These are phyloP conservation scores for Hermodice carunculata DNA, from an alignment of 2,888 invertebrate species.

Conservation along the genomic window DNA sequence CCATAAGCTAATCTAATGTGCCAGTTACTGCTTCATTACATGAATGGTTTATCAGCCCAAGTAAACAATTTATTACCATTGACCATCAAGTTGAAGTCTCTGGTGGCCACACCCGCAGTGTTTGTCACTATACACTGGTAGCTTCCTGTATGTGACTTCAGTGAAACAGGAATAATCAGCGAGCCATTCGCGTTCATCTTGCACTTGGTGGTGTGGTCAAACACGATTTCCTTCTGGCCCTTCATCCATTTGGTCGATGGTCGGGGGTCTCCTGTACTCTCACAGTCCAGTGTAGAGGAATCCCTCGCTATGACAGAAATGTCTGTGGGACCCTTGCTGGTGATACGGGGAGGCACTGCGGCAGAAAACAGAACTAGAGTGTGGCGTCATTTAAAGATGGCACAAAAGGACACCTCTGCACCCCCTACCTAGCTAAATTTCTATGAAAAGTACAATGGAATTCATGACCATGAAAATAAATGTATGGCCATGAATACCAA, in stretches of 20 bases:
- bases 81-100: slow-evolving; percentile 57
- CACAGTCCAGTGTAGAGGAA: slow-evolving; percentile 59
- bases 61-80: slow-evolving; percentile 53
- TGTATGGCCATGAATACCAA: no score
- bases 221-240: slow-evolving; percentile 49
- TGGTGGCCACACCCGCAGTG: slow-evolving; percentile 58
- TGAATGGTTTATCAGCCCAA: no score
- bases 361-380: neutral
- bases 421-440: no score
- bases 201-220: slow-evolving; percentile 40
- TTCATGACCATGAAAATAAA: no score
- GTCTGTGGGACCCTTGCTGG: slow-evolving; percentile 40
- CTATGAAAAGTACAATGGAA: no score
- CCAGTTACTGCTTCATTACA: no score
- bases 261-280: slow-evolving; percentile 63
- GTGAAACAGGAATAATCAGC: slow-evolving; percentile 44
- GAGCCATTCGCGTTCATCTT: slow-evolving; percentile 36
- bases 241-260: slow-evolving; percentile 58
- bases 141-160: slow-evolving; percentile 27
- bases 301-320: slow-evolving; percentile 51
- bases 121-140: slow-evolving; percentile 61
- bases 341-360: slow-evolving; percentile 59
- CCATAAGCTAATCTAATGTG: no score
- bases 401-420: neutral
- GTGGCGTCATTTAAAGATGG: neutral